phyloP scores from a whole-genome alignment of 2,888 invertebrate species.

The Archips xylosteana region DNA sequence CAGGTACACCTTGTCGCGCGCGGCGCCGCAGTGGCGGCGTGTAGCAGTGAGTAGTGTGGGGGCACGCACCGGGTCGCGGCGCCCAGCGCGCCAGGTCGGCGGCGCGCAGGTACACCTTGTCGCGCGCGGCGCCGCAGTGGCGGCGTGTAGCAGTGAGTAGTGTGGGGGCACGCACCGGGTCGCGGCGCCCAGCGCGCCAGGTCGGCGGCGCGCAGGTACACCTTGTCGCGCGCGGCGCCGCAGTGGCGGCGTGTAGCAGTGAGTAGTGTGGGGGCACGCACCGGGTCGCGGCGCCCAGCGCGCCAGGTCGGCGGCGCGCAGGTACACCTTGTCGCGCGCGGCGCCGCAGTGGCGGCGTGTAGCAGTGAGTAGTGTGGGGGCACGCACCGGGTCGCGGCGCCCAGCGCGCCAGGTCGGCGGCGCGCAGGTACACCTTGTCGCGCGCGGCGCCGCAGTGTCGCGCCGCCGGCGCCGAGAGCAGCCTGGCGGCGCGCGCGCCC shows the following conservation, averaged over 20 bases:
- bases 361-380: constrained; percentile 40
- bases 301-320: constrained; percentile 92
- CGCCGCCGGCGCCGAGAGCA: constrained; percentile 86
- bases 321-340: constrained; percentile 92
- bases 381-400: constrained; percentile 89
- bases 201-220: constrained; percentile 93
- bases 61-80: constrained; percentile 88
- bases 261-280: constrained; percentile 64
- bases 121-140: constrained; percentile 93
- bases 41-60: too few relatives aligned
- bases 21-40: too few relatives aligned
- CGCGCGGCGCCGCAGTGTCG: constrained; percentile 92
- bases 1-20: too few relatives aligned
- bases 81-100: constrained; percentile 94
- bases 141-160: too few relatives aligned
- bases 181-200: constrained; percentile 91
- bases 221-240: constrained; percentile 90
- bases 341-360: constrained; percentile 93
- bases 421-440: constrained; percentile 91
- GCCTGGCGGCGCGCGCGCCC: constrained; percentile 89
- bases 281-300: constrained; percentile 93
- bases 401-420: constrained; percentile 93
- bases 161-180: constrained; percentile 86
- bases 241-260: too few relatives aligned
- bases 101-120: constrained; percentile 91